Evolutionary conservation across 1,140 invertebrate genomes (phyloP), one percentile per base, ranked within the genome.

Genomic region (Panulirus ornatus): DNA sequence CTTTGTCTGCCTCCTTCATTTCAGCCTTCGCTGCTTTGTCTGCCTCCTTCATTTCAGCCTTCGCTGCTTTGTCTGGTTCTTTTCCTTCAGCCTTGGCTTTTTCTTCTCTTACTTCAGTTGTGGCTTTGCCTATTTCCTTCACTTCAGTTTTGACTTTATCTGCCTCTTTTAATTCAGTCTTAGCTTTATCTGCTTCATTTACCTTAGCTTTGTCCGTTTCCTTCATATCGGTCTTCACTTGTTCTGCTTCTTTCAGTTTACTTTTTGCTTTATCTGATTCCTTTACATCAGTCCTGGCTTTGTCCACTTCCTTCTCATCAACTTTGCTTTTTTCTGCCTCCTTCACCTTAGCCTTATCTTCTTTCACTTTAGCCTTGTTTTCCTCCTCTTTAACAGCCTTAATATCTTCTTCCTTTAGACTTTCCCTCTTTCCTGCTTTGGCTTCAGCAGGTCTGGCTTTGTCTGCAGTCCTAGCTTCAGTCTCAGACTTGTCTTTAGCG

Each of bases 331-430:
- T 40, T 3, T 66, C 51, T 73, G 70, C 54, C n/a, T 51, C 40
- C 19, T 76, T 75, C 14, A 27, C 51, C 36, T 86, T 51, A 22
- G 30, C 44, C 44, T 47, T 78, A 16, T 54, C 36, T 36, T 40
- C 73, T 42, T 87, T 78, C 19, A 63, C 44, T 42, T 88, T 38
- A 42, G 34, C 8, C 27, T 88, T 90, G 30, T 54, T 38, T n/a
- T 73, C 82, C 38, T 22, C 88, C 42, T 90, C 70, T 22, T 38
- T 75, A 1, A 47, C 40, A 40, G n/a, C 14, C 30, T 76, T 36
- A 22, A 3, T 36, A 36, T 78, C 30, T 19, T 51, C 36, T 22
- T 71, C 30, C 58, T 66, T 44, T 42, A 11, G 27, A 14, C 63
- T 82, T 71, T 44, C 44, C 19, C 71, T 47, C 36, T 63, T 63